Percentiles rank a stretch among this genome's conserved stretches.
Conservation (phyloP, 1,140 invertebrate genomes). For the Streblospio benedicti region DNA sequence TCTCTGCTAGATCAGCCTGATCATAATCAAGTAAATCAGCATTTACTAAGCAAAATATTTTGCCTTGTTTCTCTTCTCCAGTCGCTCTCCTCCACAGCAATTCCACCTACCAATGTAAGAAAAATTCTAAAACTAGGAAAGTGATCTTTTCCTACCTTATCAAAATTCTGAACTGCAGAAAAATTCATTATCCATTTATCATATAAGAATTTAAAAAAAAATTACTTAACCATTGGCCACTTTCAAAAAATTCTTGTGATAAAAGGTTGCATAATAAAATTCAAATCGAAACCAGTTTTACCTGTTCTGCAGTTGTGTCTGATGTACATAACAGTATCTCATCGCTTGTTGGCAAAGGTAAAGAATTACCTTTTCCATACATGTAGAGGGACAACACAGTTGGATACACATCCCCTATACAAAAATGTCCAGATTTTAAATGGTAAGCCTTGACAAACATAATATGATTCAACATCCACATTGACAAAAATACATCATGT, state of each 20-base stretch:
- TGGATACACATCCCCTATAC: conserved; percentile 31
- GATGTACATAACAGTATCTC: conserved; percentile 37
- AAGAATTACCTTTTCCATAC: conserved; percentile 15
- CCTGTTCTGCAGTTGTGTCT: conserved; percentile 34
- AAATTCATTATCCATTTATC: too few species aligned
- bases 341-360: conserved; percentile 29
- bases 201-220: too few species aligned
- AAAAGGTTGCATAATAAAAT: too few species aligned
- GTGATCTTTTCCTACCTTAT: too few species aligned
- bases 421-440: too few species aligned
- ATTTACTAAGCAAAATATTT: conserved; percentile 30
- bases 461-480: too few species aligned
- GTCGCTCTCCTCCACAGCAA: conserved; percentile 27
- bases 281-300: too few species aligned
- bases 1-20: conserved; percentile 26
- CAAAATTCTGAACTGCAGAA: too few species aligned
- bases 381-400: conserved; percentile 31
- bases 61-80: conserved; percentile 16
- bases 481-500: too few species aligned
- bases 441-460: too few species aligned
- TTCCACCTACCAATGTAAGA: conserved; percentile 23
- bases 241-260: too few species aligned
- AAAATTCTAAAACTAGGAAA: not conserved
- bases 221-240: too few species aligned
- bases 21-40: conserved; percentile 31